phyloP scores from a whole-genome alignment of 2,113 vertebrate species.

The Thryonomys swinderianus region DNA sequence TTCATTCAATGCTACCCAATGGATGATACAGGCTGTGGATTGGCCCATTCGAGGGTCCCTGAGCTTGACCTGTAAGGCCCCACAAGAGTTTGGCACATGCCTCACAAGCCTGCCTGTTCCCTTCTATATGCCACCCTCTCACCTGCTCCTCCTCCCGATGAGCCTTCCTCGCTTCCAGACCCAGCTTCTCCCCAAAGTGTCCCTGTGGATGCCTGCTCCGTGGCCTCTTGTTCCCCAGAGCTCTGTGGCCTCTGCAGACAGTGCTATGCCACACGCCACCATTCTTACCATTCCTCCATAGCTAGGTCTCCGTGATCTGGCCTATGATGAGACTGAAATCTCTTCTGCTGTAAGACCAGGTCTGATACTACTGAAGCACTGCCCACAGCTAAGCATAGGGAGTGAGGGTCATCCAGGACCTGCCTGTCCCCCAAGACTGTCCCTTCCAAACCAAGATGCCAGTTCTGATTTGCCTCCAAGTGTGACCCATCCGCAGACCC shows the following conservation, averaged over 20 bases:
- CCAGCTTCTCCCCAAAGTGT: not conserved
- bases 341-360: not conserved
- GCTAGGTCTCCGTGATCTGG: not conserved
- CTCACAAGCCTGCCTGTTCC: too few relatives aligned
- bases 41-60: not conserved
- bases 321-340: not conserved
- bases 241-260: not conserved
- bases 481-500: not conserved
- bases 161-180: not conserved
- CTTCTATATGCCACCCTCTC: not conserved
- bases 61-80: not conserved
- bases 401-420: not conserved
- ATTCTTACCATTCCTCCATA: not conserved
- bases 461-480: not conserved
- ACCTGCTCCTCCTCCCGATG: not conserved
- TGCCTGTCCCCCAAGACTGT: not conserved
- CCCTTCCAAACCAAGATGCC: not conserved
- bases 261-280: accelerated
- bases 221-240: not conserved
- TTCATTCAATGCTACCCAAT: not conserved
- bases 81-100: not conserved
- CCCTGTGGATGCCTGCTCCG: not conserved
- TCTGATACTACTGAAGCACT: not conserved
- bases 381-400: not conserved
- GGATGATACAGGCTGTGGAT: not conserved